phyloP scores from a whole-genome alignment of 2,113 vertebrate species.

The Nycticryphes semicollaris region DNA sequence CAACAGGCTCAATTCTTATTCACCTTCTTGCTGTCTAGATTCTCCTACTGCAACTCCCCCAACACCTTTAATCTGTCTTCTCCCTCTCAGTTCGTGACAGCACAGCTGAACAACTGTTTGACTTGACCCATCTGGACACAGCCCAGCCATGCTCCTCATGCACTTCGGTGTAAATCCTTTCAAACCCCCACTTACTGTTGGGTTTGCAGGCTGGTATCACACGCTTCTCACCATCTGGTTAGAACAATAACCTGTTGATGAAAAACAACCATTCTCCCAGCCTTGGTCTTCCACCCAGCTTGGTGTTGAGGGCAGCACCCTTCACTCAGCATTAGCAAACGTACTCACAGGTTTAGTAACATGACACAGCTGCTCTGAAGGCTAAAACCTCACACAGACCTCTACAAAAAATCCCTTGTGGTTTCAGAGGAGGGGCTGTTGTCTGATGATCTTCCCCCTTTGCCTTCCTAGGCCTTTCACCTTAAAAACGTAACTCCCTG shows the following conservation, averaged over 20 bases:
- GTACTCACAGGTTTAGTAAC: neutral
- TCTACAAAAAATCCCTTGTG: neutral
- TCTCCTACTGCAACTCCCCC: neutral
- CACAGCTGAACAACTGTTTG: neutral
- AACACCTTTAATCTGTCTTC: neutral
- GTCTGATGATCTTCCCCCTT: neutral
- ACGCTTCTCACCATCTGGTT: neutral
- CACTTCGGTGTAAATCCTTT: neutral
- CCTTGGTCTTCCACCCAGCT: neutral
- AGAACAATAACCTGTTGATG: neutral
- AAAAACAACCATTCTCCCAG: neutral
- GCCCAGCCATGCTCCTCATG: neutral
- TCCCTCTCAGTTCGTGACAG: neutral
- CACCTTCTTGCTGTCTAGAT: neutral
- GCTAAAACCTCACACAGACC: neutral
- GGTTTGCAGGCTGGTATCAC: neutral
- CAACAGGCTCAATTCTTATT: neutral
- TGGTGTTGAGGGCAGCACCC: neutral
- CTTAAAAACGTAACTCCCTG: neutral
- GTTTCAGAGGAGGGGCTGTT: neutral
- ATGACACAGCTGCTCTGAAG: neutral
- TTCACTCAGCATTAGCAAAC: neutral
- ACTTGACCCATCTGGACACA: neutral
- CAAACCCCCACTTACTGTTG: neutral
- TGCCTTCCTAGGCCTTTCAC: neutral